Percentiles rank a stretch among this genome's conserved stretches.
These are phyloP conservation scores for Oplegnathus fasciatus DNA, from an alignment of 2,113 vertebrate genomes.

Conservation along the genomic window DNA sequence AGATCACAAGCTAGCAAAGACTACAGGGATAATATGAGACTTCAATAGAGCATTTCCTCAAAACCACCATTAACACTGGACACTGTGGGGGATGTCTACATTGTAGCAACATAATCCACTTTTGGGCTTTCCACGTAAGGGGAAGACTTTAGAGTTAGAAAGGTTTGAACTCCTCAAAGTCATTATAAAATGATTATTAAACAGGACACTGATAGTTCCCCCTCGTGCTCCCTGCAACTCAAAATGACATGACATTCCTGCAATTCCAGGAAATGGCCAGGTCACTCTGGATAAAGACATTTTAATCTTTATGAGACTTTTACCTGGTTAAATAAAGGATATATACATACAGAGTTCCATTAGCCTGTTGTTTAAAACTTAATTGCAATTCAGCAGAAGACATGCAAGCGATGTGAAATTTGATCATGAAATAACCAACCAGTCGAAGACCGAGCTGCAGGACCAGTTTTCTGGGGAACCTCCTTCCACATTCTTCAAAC, in stretches of 20 bases:
- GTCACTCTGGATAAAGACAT: too few relatives aligned
- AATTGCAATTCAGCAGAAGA: background rate
- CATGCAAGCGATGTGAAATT: background rate
- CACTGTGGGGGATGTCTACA: background rate
- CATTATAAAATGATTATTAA: background rate
- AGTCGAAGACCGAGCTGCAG: slow-evolving; percentile 93
- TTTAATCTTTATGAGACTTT: too few relatives aligned
- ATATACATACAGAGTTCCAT: too few relatives aligned
- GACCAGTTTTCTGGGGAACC: slow-evolving; percentile 92
- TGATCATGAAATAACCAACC: slow-evolving; percentile 83
- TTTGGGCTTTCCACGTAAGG: background rate
- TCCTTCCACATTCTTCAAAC: slow-evolving; percentile 89
- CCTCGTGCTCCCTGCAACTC: background rate
- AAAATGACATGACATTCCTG: background rate
- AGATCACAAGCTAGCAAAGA: background rate
- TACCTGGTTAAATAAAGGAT: too few relatives aligned
- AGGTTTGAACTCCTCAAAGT: too few relatives aligned
- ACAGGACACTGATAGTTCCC: background rate
- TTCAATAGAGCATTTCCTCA: background rate
- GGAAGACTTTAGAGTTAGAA: background rate
- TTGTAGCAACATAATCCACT: background rate
- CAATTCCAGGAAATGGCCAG: background rate
- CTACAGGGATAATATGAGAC: background rate
- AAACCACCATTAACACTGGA: background rate
- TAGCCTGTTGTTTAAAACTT: background rate